Percentiles rank a stretch among this genome's conserved stretches.
phyloP scores from a whole-genome alignment of 2,888 invertebrate species.

The Megastigmus dorsalis region DNA sequence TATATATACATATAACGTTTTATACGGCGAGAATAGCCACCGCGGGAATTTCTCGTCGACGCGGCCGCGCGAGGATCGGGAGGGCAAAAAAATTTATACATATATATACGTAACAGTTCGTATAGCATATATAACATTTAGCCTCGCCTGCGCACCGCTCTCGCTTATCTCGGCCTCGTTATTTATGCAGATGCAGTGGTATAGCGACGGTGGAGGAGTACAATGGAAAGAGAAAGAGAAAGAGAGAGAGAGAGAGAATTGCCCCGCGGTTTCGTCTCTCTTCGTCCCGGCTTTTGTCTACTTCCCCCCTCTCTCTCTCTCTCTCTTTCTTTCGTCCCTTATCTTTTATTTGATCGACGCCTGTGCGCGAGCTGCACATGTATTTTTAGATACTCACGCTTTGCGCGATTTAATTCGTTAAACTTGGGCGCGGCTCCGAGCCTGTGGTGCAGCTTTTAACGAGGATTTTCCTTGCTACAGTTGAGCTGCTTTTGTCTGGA shows the following conservation, averaged over 20 bases:
- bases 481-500: too few relatives aligned
- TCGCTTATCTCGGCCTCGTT: constrained; percentile 38
- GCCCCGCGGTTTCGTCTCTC: not conserved
- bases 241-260: too few relatives aligned
- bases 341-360: constrained; percentile 33
- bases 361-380: too few relatives aligned
- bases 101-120: too few relatives aligned
- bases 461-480: too few relatives aligned
- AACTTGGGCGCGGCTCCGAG: too few relatives aligned
- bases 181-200: constrained; percentile 46
- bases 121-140: constrained; percentile 10
- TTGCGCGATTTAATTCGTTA: too few relatives aligned
- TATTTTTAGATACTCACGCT: too few relatives aligned
- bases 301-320: not conserved
- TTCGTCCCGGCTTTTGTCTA: not conserved
- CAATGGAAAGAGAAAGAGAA: constrained; percentile 36
- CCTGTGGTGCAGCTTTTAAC: too few relatives aligned
- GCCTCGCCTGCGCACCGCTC: not conserved
- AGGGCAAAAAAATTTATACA: too few relatives aligned
- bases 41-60: constrained; percentile 34
- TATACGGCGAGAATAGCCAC: not conserved
- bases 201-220: not conserved
- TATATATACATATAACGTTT: too few relatives aligned
- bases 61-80: not conserved
- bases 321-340: not conserved